phyloP scores from a whole-genome alignment of 1,140 invertebrate genomes.

The Drosophila arizonae region DNA sequence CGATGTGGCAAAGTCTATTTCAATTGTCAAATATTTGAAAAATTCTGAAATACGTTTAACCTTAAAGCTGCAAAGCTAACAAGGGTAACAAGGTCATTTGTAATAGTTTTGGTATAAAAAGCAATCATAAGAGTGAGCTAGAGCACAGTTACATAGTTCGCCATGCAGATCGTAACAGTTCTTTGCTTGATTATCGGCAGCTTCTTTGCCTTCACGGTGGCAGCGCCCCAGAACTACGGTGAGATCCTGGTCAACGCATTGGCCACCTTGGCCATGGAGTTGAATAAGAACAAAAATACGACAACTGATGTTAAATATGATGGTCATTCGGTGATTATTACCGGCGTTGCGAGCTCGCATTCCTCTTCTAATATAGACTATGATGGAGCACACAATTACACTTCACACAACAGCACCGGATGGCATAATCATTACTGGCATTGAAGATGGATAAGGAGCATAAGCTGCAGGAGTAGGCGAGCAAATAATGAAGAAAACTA shows the following conservation, averaged over 20 bases:
- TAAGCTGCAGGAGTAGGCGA: too few species aligned
- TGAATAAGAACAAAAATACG: background rate
- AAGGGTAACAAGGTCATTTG: too few species aligned
- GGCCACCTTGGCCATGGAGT: conserved; percentile 14
- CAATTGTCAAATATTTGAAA: conserved; percentile 7
- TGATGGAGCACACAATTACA: background rate
- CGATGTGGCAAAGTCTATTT: background rate
- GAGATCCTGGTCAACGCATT: background rate
- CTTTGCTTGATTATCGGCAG: conserved; percentile 24
- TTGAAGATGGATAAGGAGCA: too few species aligned
- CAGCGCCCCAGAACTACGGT: conserved; percentile 6
- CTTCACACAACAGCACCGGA: too few species aligned
- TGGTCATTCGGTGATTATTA: conserved; percentile 16
- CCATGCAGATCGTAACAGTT: conserved; percentile 33
- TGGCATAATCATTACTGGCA: too few species aligned
- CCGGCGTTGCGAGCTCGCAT: conserved; percentile 17
- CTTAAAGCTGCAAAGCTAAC: too few species aligned
- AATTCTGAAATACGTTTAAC: background rate
- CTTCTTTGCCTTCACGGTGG: conserved; percentile 11
- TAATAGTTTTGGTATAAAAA: conserved; percentile 14
- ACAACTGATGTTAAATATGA: too few species aligned
- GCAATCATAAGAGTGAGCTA: background rate
- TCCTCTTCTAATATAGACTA: background rate
- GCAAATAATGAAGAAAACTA: too few species aligned
- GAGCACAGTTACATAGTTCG: conserved; percentile 22